Base-by-base conservation (phyloP, 2,113 vertebrate genomes). In the Corynorhinus townsendii region DNA sequence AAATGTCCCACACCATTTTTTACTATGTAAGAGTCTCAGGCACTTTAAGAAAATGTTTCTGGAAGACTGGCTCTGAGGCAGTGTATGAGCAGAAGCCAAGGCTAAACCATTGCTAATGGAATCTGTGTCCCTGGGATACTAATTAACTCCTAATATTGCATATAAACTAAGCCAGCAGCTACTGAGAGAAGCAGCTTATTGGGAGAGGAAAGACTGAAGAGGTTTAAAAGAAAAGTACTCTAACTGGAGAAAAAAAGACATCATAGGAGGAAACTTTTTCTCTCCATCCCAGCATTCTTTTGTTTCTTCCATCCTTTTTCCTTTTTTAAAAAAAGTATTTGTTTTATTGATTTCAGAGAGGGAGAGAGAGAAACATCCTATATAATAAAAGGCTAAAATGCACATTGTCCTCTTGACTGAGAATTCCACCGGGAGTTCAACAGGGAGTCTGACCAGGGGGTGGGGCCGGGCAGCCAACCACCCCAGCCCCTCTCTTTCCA, bases 101-200 rank as follows among this genome's bases (percentile, higher is more conserved):
- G 54, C 69, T 80, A 43, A 89, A 28, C 73, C 80, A 94, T 33
- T 71, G 49, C 92, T 92, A 62, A 90, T 71, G 80, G 66, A 96
- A 72, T 94, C 83, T 87, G 80, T 93, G 93, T 84, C 72, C 92
- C 88, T 95, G 68, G 77, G 96, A 97, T 93, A 88, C 92, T 95
- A 97, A 96, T 96, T 93, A 96, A 92, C 92, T 90, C 85, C 75
- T 94, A 95, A 95, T 92, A 95, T 26, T 95, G 82, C 73, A 75
- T 66, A 86, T 86, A 82, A 95, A 89, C 92, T 93, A 92, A 96
- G 69, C 85, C 26, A 71, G 73, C 33, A 83, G 66, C 92, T 75
- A 95, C 56, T 69, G 43, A 95, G 73, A 89, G 90, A 30, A 95
- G 47, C 76, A 85, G 30, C 19, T 86, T 49, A 85, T 28, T 28